Base-by-base conservation (phyloP, 30 jellyfish, hydroid and myxozoan genomes). In the Mastigias papua region DNA sequence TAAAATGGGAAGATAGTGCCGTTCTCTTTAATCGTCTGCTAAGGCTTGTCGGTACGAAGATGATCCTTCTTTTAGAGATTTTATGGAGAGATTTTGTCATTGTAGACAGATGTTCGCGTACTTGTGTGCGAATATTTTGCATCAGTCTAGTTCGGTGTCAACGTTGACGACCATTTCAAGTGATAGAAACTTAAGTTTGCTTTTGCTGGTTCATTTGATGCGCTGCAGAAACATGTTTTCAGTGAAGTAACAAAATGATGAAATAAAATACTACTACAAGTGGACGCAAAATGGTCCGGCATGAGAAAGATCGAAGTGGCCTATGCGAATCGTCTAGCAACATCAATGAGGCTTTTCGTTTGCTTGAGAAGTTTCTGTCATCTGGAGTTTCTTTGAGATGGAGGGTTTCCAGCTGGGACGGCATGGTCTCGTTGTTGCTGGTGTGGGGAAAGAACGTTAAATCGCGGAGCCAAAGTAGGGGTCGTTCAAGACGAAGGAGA, bases 351-450 rank as follows among this genome's bases (percentile, higher is more conserved):
- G 92, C 86, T 50, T 32, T 82, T 25, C 73, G 63, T 16, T 63
- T 83, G 2, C 80, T 83, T 22, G 70, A 71, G 67, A 23, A 67
- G 65, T 70, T 83, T 33, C n/a, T 34, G 8, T 69, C 86, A 26
- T 71, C 86, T 13, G 92, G 86, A 8, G 37, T 69, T 1, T 69
- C 86, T 7, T 37, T 77, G 21, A 66, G 65, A 61, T 83, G 92
- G 86, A 69, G 82, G 37, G 37, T 83, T 4, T 69, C 92, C 57
- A 83, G 54, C 79, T 83, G 80, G 86, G 46, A 83, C 70, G 92
- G 92, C 11, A 28, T 83, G 72, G 65, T 68, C 28, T 69, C 92
- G n/a, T 68, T 83, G 46, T 30, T 83, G 61, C 64, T 83, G 20
- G 86, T 69, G 30, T 83, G 86, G 80, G 91, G 91, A 1, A 50